A percentile compares a stretch with the other conserved stretches of the same genome.
Conservation (phyloP, 2,797 vertebrate genomes). For the Pelobates cultripes region DNA sequence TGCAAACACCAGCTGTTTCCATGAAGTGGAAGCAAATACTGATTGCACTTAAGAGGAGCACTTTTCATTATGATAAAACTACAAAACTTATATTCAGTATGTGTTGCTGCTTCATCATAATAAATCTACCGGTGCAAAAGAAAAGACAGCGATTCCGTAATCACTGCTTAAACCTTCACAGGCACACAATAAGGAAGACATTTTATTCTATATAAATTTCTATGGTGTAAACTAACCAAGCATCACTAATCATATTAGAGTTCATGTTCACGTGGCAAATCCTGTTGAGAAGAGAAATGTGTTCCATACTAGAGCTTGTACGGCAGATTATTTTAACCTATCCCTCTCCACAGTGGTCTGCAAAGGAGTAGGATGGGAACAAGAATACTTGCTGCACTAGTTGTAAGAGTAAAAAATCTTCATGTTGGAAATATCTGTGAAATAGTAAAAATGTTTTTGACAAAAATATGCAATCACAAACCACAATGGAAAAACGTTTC, state of each 20-base stretch:
- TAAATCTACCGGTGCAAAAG: slow-evolving; percentile 14
- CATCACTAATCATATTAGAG: slow-evolving; percentile 32
- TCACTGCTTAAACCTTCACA: slow-evolving; percentile 27
- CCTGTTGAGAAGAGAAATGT: slow-evolving; percentile 20
- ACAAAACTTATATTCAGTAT: slow-evolving; percentile 14
- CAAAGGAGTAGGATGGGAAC: neutral
- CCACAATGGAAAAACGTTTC: no score
- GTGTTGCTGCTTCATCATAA: slow-evolving; percentile 23
- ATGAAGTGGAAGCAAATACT: slow-evolving; percentile 37
- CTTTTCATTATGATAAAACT: slow-evolving; percentile 42
- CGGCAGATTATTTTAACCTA: slow-evolving; percentile 17
- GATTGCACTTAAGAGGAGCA: slow-evolving; percentile 46
- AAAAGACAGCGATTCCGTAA: slow-evolving; percentile 23
- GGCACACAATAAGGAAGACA: slow-evolving; percentile 8
- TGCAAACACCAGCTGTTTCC: slow-evolving; percentile 32
- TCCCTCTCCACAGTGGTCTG: neutral
- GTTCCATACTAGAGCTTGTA: neutral
- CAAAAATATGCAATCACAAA: no score
- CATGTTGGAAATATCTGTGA: no score
- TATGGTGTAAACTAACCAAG: slow-evolving; percentile 5
- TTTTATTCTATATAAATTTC: slow-evolving; percentile 17
- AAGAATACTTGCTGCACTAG: no score
- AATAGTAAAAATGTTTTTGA: no score
- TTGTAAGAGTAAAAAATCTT: no score
- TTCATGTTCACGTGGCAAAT: slow-evolving; percentile 13